Base-by-base conservation (phyloP, 2,888 invertebrate genomes). In the Temnothorax ravouxi region DNA sequence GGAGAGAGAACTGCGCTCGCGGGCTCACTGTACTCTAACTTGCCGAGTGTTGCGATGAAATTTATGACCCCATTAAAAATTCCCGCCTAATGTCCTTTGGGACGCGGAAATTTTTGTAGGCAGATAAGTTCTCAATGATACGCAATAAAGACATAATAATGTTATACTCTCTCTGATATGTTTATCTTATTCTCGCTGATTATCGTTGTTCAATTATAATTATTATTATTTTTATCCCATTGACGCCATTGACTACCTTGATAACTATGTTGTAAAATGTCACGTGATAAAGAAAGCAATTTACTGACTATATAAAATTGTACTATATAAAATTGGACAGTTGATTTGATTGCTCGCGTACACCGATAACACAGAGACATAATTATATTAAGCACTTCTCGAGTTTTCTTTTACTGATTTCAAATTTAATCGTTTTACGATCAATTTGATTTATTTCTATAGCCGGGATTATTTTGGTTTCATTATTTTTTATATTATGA, bases 61-160 rank as follows among this genome's bases (percentile, higher is more conserved):
- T 80, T 80, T 72, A 80, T 74, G 79, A 59, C 47, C 47, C 79
- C 11, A 80, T 80, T 61, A 80, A 80, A 80, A 80, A 80, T 80
- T 47, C 21, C 44, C 56, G 34, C 47, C 56, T 80, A 80, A 72
- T 80, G 47, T 59, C 34, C 59, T 59, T 59, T 59, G 56, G 9
- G 25, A 34, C 6, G 34, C 34, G 34, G 6, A 47, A 44, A 80
- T 80, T 59, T 80, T 59, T 80, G 18, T 21, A 72, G 59, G 25
- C 34, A 38, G 25, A 59, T 72, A 80, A 72, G 34, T 47, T 59
- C 34, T 59, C 47, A 47, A 59, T 47, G 74, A 80, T 47, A 38
- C 38, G 47, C 59, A 59, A 74, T 72, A 80, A 80, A 79, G 59
- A 59, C 25, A 25, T 38, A 72, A 25, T 38, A 72, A 74, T 25